Base-by-base conservation (phyloP, 2,113 vertebrate genomes). In the Connochaetes taurinus region DNA sequence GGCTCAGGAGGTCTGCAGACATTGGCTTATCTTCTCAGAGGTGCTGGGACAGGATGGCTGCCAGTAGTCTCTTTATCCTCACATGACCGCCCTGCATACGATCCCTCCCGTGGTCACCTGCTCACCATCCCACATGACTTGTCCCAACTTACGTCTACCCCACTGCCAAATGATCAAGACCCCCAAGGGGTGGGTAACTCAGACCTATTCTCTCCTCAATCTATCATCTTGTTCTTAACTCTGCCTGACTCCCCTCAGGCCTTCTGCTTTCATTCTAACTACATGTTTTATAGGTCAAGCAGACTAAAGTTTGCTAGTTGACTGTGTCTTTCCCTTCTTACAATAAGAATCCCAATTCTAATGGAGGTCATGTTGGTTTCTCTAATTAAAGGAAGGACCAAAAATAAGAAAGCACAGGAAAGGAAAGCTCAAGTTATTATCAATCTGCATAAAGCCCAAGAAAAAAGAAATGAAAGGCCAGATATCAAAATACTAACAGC, bases 221-320 rank as follows among this genome's bases (percentile, higher is more conserved):
- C 76, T 82, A 16, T 58, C 45, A 29, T 64, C 16, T 80, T 47
- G 3, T 57, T 21, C 9, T 40, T 84, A 60, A 43, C 47, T 71
- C 6, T 45, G 6, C 7, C 11, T 52, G 45, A 1, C 10, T 84
- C 29, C 9, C 58, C 45, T 89, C 13, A 11, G 23, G 11, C 12
- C n/a, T 64, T 76, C n/a, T n/a, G 19, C 50, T 95, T 95, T 90
- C 19, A 36, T 53, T 14, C 40, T 82, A 92, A 81, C 43, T 92
- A 14, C 25, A 47, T 53, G 12, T 15, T 86, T 82, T 94, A 29
- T 36, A 55, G 53, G 67, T 81, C 27, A 97, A 93, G 16, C 31
- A 50, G 40, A 71, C 17, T 25, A 13, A 94, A 84, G 27, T 95
- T 91, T 89, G 43, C 36, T 82, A 43, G 27, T 85, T 88, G 64